These are phyloP conservation scores for Nerophis lumbriciformis DNA, from an alignment of 2,113 vertebrate genomes.

Conservation along the genomic window DNA sequence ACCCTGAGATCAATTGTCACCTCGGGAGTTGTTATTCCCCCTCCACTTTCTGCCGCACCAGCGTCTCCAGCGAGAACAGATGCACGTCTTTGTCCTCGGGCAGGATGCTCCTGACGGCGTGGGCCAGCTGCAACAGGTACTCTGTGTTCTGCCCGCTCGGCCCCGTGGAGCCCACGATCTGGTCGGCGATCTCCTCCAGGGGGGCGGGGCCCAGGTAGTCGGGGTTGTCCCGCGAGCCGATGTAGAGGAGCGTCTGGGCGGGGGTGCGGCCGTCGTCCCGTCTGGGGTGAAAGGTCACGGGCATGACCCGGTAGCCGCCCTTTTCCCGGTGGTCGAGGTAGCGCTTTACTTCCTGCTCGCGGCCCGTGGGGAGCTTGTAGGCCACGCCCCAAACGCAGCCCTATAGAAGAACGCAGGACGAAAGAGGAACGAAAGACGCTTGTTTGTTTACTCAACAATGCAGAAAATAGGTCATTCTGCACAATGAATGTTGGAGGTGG, in stretches of 20 bases:
- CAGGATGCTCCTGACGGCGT: slow-evolving; percentile 81
- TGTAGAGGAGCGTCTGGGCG: slow-evolving; percentile 82
- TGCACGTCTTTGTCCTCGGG: slow-evolving; percentile 90
- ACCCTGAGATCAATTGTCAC: too few species aligned
- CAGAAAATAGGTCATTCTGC: too few species aligned
- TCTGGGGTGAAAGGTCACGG: slow-evolving; percentile 80
- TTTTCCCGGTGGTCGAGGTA: slow-evolving; percentile 95
- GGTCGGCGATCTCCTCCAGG: slow-evolving; percentile 88
- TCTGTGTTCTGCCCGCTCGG: slow-evolving; percentile 91
- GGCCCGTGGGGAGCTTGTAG: slow-evolving; percentile 86
- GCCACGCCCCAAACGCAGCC: slow-evolving; percentile 94
- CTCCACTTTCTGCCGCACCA: slow-evolving; percentile 80
- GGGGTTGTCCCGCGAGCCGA: slow-evolving; percentile 88
- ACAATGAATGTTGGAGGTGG: too few species aligned
- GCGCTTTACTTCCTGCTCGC: slow-evolving; percentile 87
- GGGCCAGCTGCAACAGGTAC: slow-evolving; percentile 91
- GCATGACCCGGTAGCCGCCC: slow-evolving; percentile 85
- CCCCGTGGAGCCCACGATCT: slow-evolving; percentile 83
- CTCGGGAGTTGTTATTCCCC: neutral
- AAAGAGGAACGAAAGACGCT: neutral
- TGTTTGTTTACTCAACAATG: too few species aligned
- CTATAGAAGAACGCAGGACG: slow-evolving; percentile 48
- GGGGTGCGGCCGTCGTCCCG: slow-evolving; percentile 33
- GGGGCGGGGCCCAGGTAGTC: slow-evolving; percentile 95
- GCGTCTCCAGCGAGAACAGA: slow-evolving; percentile 87